Base-by-base conservation (phyloP, 1,140 invertebrate species). In the Mya arenaria region DNA sequence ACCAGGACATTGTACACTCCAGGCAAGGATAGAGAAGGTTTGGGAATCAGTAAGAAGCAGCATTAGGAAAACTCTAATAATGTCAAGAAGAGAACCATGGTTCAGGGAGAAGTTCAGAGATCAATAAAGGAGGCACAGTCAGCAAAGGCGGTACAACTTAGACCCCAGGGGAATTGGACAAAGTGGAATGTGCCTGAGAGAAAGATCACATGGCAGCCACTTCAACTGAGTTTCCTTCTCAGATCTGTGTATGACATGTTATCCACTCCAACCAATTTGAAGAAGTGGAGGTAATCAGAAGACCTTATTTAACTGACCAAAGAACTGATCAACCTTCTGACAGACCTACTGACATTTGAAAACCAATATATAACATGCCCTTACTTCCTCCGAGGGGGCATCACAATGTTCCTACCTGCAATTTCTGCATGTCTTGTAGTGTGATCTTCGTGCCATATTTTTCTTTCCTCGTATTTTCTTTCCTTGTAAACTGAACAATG, bases 401-500 rank as follows among this genome's bases (percentile, higher is more conserved):
- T 36, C 19, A n/a, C 5, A 52, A 30, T 37, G 23, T 4, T 23
- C 83, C 75, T 71, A 87, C 88, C 77, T 85, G 83, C 44, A 89
- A 74, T 73, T 89, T 89, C 73, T 89, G 88, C 60, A 89, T 84
- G 48, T 89, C 88, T 30, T 87, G 84, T 30, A 89, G 55, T 0
- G 83, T 75, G 8, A 81, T 86, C 71, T 86, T 87, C 19, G 85
- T 87, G 28, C 66, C 74, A 10, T 19, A 23, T 41, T 30, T 75
- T 62, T 23, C n/a, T n/a, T 36, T 36, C 56, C 6, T 4, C 13
- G 10, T 15, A 5, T 10, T 44, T 28, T 28, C 34, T 56, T 39
- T 39, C 32, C 15, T 37, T 23, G 10, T 52, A 71, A n/a, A 63
- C 37, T 44, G 68, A 37, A 69, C 68, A 55, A 78, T 68, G 65